phyloP scores from a whole-genome alignment of 2,888 invertebrate genomes.

The Laspeyria flexula region DNA sequence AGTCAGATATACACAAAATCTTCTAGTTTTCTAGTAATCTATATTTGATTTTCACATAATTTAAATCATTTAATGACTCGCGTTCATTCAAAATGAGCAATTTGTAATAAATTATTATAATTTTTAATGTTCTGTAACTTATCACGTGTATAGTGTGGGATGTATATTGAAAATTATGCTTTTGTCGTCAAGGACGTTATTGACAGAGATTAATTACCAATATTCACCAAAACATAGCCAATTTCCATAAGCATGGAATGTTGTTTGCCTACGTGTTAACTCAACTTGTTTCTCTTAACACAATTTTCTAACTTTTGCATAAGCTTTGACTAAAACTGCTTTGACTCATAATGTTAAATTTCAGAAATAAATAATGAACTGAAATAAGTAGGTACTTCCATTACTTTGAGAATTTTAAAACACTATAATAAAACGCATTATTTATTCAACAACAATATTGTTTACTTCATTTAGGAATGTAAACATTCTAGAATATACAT shows the following conservation, averaged over 20 bases:
- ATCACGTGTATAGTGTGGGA: conserved; percentile 18
- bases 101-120: conserved; percentile 29
- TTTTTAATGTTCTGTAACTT: conserved; percentile 20
- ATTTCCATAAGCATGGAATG: conserved; percentile 1
- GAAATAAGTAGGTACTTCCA: too few species aligned
- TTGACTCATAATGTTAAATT: too few species aligned
- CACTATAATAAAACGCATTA: too few species aligned
- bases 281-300: conserved; percentile 4
- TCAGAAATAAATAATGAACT: too few species aligned
- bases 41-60: conserved; percentile 29
- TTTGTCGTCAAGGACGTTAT: conserved; percentile 3
- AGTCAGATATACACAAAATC: background rate
- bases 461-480: too few species aligned
- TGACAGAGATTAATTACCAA: conserved; percentile 6
- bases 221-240: background rate
- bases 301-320: background rate
- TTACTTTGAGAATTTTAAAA: too few species aligned
- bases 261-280: conserved; percentile 1
- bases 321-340: background rate
- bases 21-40: conserved; percentile 18
- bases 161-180: conserved; percentile 10
- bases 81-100: conserved; percentile 11
- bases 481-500: conserved; percentile 22
- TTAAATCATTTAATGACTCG: conserved; percentile 17
- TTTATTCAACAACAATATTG: too few species aligned